Base-by-base conservation (phyloP, 1,140 invertebrate species). In the Diachasma alloeum region DNA sequence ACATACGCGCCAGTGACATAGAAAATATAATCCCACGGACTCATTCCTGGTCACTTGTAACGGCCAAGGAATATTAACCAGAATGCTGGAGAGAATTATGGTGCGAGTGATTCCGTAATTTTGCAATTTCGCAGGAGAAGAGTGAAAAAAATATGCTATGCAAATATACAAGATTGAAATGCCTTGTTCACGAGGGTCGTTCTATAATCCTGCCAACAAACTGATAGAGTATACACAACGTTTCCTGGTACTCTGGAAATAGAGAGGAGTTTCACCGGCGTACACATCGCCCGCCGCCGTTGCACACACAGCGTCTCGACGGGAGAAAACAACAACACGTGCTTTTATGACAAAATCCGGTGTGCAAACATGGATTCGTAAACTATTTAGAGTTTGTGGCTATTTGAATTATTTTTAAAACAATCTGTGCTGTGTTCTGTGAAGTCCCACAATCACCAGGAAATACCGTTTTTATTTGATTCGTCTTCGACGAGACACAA, bases 221-320 rank as follows among this genome's bases (percentile, higher is more conserved):
- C 48, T 44, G 31, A 39, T 26, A 42, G 59, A 42, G 22, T 48
- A 17, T 19, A 37, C 13, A 11, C 66, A 15, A 53, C 53, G 63
- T 44, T 76, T 76, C 75, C 46, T 36, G 17, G 75, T 76, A 76
- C 37, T 76, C 75, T 72, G 13, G 13, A 76, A 76, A 76, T 76
- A 76, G 69, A 76, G 53, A 63, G 75, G 31, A 44, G 44, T 56
- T 44, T 42, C 44, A 42, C 44, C 39, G 70, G 26, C 37, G 10
- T 11, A 48, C 11, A 71, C 8, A 71, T 48, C 68, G 36, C 13
- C 19, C 39, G 69, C 63, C 37, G 39, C 37, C 37, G 39, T 22
- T 17, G 15, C 31, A 31, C 68, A 26, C 26, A 15, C 67, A 31
- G 42, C 36, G 36, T 70, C 48, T 53, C 31, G 26, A 4, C 10